Evolutionary conservation across 1,140 invertebrate genomes (phyloP).

Genomic region (Zaprionus ornatus): DNA sequence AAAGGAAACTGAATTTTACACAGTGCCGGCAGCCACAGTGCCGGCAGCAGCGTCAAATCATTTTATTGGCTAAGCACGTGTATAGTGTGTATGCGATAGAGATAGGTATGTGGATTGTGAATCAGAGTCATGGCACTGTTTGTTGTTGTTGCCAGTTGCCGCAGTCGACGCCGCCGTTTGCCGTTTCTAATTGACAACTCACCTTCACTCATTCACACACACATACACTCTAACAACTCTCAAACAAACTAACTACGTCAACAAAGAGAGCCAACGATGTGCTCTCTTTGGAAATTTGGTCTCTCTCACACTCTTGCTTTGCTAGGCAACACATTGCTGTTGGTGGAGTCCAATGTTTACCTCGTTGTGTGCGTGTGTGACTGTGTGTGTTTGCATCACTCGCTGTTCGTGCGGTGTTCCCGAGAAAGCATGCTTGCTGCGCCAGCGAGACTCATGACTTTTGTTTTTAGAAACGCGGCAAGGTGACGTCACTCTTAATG

Average conservation of each 20-base stretch:
- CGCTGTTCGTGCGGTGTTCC: constrained; percentile 82
- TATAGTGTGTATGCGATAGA: background rate
- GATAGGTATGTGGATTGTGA: constrained; percentile 31
- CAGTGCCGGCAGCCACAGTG: background rate
- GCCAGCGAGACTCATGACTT: constrained; percentile 68
- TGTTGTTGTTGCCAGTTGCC: constrained; percentile 37
- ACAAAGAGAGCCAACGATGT: constrained; percentile 6
- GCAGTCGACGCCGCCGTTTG: constrained; percentile 20
- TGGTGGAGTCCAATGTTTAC: constrained; percentile 75
- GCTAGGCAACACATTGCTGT: constrained; percentile 37
- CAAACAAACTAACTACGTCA: constrained; percentile 48
- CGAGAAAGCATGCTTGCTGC: constrained; percentile 84
- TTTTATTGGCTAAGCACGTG: constrained; percentile 76
- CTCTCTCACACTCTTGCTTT: constrained; percentile 23
- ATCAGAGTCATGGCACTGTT: constrained; percentile 67
- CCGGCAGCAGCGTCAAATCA: constrained; percentile 21
- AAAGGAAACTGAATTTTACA: constrained; percentile 41
- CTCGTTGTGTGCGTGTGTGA: constrained; percentile 29
- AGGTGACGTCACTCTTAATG: constrained; percentile 44
- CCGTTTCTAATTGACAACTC: constrained; percentile 42
- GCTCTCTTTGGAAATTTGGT: constrained; percentile 26
- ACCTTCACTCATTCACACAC: constrained; percentile 26
- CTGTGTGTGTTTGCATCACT: constrained; percentile 71
- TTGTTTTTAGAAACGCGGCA: constrained; percentile 83
- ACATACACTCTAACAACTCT: constrained; percentile 16